phyloP scores from a whole-genome alignment of 1,140 invertebrate species.

The Neocloeon triangulifer region DNA sequence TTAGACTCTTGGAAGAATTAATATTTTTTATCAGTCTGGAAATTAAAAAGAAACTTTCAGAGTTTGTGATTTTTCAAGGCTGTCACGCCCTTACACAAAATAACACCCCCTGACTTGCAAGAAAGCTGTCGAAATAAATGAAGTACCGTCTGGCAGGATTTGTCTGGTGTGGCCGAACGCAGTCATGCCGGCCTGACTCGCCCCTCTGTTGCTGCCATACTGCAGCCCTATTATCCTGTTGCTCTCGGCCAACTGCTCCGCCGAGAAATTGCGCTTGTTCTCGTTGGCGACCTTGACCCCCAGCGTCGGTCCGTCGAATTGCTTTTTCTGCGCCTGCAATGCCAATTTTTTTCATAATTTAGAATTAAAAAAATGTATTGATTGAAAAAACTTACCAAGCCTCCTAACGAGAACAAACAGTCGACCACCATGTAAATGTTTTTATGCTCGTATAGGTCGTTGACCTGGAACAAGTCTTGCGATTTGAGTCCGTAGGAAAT shows the following conservation, averaged over 20 bases:
- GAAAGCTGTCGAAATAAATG: too few relatives aligned
- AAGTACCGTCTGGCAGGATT: slow-evolving; percentile 21
- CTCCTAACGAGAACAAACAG: slow-evolving; percentile 17
- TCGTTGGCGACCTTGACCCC: slow-evolving; percentile 27
- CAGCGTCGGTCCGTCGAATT: slow-evolving; percentile 22
- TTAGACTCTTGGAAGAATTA: too few relatives aligned
- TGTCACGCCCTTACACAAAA: too few relatives aligned
- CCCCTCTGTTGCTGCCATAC: slow-evolving; percentile 27
- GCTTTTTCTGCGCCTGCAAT: slow-evolving; percentile 25
- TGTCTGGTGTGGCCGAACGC: slow-evolving; percentile 27
- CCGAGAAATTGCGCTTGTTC: slow-evolving; percentile 23
- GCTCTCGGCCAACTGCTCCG: slow-evolving; percentile 22
- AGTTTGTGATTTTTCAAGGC: too few relatives aligned
- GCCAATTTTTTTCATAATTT: not conserved
- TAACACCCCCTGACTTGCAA: too few relatives aligned
- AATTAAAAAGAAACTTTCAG: too few relatives aligned
- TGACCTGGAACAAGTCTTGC: slow-evolving; percentile 36
- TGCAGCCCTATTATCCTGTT: slow-evolving; percentile 26
- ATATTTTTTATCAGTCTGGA: too few relatives aligned
- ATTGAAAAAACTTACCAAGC: slow-evolving; percentile 15
- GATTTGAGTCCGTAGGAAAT: slow-evolving; percentile 31
- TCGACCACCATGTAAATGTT: slow-evolving; percentile 30
- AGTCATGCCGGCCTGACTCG: slow-evolving; percentile 28
- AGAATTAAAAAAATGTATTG: not conserved
- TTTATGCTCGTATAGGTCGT: slow-evolving; percentile 37